Evolutionary conservation across 2,888 invertebrate species (phyloP).

Genomic region (Agrochola circellaris): DNA sequence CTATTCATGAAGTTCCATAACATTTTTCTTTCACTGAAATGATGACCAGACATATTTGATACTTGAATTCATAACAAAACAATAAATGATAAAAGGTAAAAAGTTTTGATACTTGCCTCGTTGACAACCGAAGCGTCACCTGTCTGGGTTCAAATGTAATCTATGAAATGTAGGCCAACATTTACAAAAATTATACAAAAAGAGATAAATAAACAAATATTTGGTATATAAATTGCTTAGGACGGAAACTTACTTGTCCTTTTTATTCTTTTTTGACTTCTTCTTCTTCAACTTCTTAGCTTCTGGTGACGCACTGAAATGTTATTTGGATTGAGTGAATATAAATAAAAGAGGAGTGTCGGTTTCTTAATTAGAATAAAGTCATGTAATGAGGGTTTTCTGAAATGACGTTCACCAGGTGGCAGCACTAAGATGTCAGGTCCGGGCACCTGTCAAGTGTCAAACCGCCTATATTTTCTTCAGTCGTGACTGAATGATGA

Average conservation of each 20-base stretch:
- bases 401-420: no score
- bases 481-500: no score
- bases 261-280: slow-evolving; percentile 94
- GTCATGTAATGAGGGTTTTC: no score
- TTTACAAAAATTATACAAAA: slow-evolving; percentile 66
- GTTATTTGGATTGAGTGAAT: slow-evolving; percentile 43
- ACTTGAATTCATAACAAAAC: slow-evolving; percentile 52
- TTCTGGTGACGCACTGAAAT: slow-evolving; percentile 93
- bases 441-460: no score
- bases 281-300: slow-evolving; percentile 94
- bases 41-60: slow-evolving; percentile 64
- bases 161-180: slow-evolving; percentile 75
- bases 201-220: slow-evolving; percentile 55
- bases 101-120: slow-evolving; percentile 83
- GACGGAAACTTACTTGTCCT: slow-evolving; percentile 92
- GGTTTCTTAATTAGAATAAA: neutral
- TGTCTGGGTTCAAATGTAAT: slow-evolving; percentile 84
- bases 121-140: slow-evolving; percentile 85
- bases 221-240: slow-evolving; percentile 5
- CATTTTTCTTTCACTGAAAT: slow-evolving; percentile 88
- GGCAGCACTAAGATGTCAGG: no score
- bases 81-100: slow-evolving; percentile 44
- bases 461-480: no score
- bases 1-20: slow-evolving; percentile 86
- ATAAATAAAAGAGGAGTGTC: neutral